These are phyloP conservation scores for Spermophilus dauricus DNA, from an alignment of 2,113 vertebrate genomes.

Conservation along the genomic window DNA sequence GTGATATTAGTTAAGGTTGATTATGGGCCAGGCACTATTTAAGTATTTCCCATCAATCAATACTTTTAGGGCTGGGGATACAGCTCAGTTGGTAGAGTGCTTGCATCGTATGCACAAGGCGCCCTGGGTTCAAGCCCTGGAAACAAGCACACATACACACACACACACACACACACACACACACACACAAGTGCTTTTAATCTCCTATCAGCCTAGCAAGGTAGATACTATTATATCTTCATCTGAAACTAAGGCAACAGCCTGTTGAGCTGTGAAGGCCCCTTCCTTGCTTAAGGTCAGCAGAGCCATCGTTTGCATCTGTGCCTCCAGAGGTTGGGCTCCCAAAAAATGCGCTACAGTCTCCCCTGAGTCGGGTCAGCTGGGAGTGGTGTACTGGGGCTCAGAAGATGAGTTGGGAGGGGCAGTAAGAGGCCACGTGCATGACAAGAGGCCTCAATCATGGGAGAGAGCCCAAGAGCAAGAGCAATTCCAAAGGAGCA, in stretches of 20 bases:
- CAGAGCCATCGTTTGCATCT: not conserved
- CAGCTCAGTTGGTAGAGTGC: too few relatives aligned
- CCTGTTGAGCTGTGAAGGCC: not conserved
- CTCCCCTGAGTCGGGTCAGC: not conserved
- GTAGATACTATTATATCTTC: not conserved
- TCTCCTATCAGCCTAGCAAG: not conserved
- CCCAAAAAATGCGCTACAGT: not conserved
- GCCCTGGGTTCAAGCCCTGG: too few relatives aligned
- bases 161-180: too few relatives aligned
- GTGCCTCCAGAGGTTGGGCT: too few relatives aligned
- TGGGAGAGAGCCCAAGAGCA: not conserved
- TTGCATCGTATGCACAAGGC: too few relatives aligned
- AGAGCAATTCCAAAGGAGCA: not conserved
- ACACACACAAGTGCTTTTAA: not conserved
- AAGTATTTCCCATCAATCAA: not conserved
- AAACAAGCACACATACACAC: too few relatives aligned
- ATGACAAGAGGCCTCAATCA: not conserved
- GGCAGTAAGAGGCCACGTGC: not conserved
- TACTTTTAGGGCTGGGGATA: not conserved
- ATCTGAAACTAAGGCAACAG: not conserved
- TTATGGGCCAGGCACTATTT: not conserved
- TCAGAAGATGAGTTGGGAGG: not conserved
- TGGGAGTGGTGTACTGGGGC: not conserved
- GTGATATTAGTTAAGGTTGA: not conserved
- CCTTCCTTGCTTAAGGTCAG: not conserved